Conservation (phyloP, 2,888 invertebrate genomes). For the Ecliptopera silaceata region DNA sequence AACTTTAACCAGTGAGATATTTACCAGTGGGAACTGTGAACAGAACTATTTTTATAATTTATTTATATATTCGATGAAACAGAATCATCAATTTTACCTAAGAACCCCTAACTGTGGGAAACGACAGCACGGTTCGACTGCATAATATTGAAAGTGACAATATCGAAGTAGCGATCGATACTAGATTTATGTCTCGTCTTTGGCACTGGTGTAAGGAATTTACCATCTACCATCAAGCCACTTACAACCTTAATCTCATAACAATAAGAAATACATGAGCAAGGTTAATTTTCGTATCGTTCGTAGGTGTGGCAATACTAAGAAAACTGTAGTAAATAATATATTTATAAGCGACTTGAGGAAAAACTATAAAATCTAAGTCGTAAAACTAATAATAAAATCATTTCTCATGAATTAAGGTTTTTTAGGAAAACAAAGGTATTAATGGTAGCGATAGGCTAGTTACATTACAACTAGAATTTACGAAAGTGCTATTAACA, state of each 20-base stretch:
- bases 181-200: conserved; percentile 28
- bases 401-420: neutral
- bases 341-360: conserved; percentile 14
- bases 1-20: no score
- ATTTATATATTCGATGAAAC: no score
- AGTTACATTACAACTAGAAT: neutral
- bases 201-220: conserved; percentile 20
- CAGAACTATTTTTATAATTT: no score
- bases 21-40: no score
- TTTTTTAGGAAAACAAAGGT: no score
- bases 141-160: conserved; percentile 15
- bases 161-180: conserved; percentile 25
- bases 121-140: conserved; percentile 26
- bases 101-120: conserved; percentile 32
- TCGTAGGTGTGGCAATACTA: neutral
- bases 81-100: neutral
- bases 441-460: no score
- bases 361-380: conserved; percentile 27
- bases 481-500: conserved; percentile 3
- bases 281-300: neutral
- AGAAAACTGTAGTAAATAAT: conserved; percentile 4
- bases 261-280: neutral
- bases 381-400: neutral
- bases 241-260: neutral
- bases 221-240: neutral